Percentiles rank a stretch among this genome's conserved stretches.
phyloP scores from a whole-genome alignment of 2,888 invertebrate genomes.

The Linnaemya tessellans region DNA sequence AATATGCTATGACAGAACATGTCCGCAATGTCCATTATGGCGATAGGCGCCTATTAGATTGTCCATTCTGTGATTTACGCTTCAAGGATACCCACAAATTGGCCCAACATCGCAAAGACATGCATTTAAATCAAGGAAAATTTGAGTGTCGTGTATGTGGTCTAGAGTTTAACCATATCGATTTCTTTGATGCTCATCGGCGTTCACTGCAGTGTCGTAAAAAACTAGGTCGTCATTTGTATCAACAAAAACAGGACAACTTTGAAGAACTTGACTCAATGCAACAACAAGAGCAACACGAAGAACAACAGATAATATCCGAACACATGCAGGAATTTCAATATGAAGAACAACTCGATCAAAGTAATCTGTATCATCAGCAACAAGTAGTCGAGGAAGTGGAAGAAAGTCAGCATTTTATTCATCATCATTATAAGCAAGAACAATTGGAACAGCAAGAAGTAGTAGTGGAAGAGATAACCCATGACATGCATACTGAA shows the following conservation, averaged over 20 bases:
- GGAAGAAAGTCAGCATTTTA: slow-evolving; percentile 7
- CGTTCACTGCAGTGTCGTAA: slow-evolving; percentile 69
- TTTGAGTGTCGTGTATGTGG: slow-evolving; percentile 70
- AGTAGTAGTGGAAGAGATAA: slow-evolving; percentile 67
- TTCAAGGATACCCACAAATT: slow-evolving; percentile 70
- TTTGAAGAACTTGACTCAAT: slow-evolving; percentile 48
- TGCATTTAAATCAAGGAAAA: slow-evolving; percentile 68
- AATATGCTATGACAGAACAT: slow-evolving; percentile 70
- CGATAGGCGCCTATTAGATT: slow-evolving; percentile 63
- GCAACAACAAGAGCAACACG: slow-evolving; percentile 24
- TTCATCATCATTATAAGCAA: slow-evolving; percentile 52
- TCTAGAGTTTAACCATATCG: slow-evolving; percentile 69
- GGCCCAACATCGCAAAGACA: slow-evolving; percentile 69
- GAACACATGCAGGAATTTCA: slow-evolving; percentile 40
- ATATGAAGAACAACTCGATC: slow-evolving; percentile 53
- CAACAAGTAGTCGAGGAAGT: slow-evolving; percentile 31
- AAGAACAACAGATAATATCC: slow-evolving; percentile 37
- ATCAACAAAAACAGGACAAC: slow-evolving; percentile 57
- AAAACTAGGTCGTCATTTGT: slow-evolving; percentile 64
- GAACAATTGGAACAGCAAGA: slow-evolving; percentile 67
- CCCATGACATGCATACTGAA: slow-evolving; percentile 67
- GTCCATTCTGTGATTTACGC: slow-evolving; percentile 69
- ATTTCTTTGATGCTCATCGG: slow-evolving; percentile 71
- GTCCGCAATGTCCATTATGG: slow-evolving; percentile 70
- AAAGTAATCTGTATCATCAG: slow-evolving; percentile 49